Percentiles rank a stretch among this genome's conserved stretches.
Conservation (phyloP, 2,797 vertebrate genomes). For the Macrochelys suwanniensis region DNA sequence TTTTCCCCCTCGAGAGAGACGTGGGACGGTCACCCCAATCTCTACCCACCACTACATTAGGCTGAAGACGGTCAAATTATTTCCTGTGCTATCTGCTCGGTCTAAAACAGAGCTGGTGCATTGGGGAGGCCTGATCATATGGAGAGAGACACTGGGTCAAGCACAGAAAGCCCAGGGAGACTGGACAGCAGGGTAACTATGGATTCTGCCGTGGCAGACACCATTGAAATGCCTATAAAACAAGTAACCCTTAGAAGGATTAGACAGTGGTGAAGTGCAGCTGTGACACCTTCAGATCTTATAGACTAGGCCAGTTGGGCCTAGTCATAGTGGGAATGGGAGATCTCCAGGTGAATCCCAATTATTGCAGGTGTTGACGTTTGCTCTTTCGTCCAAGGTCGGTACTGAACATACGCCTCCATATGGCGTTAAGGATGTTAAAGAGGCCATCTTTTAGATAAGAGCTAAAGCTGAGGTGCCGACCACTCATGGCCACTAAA, state of each 20-base stretch:
- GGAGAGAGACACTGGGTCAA: not conserved
- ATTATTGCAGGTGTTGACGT: not conserved
- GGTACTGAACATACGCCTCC: not conserved
- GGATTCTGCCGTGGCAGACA: rapidly evolving
- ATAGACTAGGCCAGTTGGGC: not conserved
- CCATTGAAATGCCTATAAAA: constrained; percentile 32
- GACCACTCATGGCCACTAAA: not conserved
- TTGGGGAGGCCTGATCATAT: not conserved
- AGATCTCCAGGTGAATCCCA: not conserved
- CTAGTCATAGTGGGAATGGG: not conserved
- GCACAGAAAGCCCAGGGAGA: not conserved
- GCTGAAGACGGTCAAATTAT: constrained; percentile 25
- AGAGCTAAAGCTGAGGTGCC: not conserved
- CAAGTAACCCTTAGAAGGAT: not conserved
- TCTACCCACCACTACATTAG: rapidly evolving
- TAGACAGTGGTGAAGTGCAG: not conserved
- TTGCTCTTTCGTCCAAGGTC: not conserved
- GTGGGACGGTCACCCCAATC: not conserved
- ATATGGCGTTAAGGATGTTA: not conserved
- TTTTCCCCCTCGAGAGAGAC: not conserved
- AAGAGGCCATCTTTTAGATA: not conserved
- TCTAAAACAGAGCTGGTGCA: constrained; percentile 5
- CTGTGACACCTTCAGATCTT: rapidly evolving
- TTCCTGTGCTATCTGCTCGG: not conserved
- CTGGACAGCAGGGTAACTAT: rapidly evolving